Base-by-base conservation (phyloP, 2,888 invertebrate genomes). In the Desoria tigrina region DNA sequence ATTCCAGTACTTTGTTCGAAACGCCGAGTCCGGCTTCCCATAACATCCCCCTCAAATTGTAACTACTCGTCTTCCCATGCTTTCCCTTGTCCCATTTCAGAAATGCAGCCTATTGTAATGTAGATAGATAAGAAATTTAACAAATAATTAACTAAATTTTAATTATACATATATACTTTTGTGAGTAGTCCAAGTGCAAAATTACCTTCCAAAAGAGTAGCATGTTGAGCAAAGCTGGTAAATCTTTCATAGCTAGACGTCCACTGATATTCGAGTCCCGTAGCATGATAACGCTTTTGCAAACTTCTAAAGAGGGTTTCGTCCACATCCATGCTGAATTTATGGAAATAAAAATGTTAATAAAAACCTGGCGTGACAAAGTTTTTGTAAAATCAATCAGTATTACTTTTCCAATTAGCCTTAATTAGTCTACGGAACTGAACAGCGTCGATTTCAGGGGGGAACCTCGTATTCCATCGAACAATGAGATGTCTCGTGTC, bases 1-100 rank as follows among this genome's bases (percentile, higher is more conserved):
- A 86, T 82, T 88, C 88, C 73, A 89, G 83, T 59, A 89, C 89
- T 82, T 89, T 90, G 81, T 88, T 89, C 80, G 87, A 87, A 66
- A 88, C 88, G 74, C 84, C 85, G 77, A 85, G 84, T 24, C 87
- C 85, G 39, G 89, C 88, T 78, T 88, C 87, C 86, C 87, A 84
- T 70, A 88, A 80, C 74, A 86, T 83, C 72, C 85, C 85, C 79
- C 85, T 81, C 77, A 88, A 81, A 76, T 86, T 83, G 79, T 87
- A 87, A 73, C 86, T 86, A 49, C 85, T 85, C 1, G 86, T 85
- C 80, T 85, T 85, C 58, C 82, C 81, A 73, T 82, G 81, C 18
- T 72, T 73, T 37, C 82, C 79, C 68, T 83, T 79, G 74, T 85
- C 85, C 79, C 84, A 85, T 78, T 85, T 86, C 77, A 84, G 83